A percentile compares a stretch with the other conserved stretches of the same genome.
Evolutionary conservation across 2,888 invertebrate species (phyloP).

Genomic region (Meiosimyza platycephala): DNA sequence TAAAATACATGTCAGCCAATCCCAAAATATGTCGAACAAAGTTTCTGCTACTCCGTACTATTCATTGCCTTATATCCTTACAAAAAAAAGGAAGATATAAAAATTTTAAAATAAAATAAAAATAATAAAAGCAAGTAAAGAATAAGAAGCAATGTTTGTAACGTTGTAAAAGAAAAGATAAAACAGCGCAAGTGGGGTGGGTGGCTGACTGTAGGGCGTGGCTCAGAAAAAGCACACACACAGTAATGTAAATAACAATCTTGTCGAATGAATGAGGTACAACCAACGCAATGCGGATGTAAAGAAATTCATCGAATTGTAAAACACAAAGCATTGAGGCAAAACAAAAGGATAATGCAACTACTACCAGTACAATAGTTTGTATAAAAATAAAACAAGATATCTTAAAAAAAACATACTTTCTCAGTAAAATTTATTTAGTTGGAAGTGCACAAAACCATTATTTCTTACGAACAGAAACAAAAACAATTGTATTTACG

Average conservation of each 20-base stretch:
- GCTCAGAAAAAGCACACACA: no score
- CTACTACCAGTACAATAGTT: no score
- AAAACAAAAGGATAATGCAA: no score
- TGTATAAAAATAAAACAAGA: no score
- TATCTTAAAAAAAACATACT: no score
- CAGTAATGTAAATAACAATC: no score
- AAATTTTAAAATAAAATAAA: not conserved
- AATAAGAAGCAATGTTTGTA: not conserved
- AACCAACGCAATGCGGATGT: slow-evolving; percentile 1
- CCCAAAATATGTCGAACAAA: not conserved
- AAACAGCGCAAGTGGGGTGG: not conserved
- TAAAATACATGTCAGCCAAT: slow-evolving; percentile 8
- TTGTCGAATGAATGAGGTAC: not conserved
- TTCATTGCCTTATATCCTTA: not conserved
- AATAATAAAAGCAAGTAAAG: slow-evolving; percentile 10
- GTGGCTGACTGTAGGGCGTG: not conserved
- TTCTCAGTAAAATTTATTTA: no score
- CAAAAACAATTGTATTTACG: no score
- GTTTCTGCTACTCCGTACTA: not conserved
- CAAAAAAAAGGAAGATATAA: not conserved
- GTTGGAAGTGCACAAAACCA: no score
- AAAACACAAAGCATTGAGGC: no score
- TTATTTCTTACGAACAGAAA: no score
- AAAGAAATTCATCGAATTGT: no score
- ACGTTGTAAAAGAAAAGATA: not conserved